phyloP scores from a whole-genome alignment of 2,797 vertebrate genomes.

The Eremophila alpestris region DNA sequence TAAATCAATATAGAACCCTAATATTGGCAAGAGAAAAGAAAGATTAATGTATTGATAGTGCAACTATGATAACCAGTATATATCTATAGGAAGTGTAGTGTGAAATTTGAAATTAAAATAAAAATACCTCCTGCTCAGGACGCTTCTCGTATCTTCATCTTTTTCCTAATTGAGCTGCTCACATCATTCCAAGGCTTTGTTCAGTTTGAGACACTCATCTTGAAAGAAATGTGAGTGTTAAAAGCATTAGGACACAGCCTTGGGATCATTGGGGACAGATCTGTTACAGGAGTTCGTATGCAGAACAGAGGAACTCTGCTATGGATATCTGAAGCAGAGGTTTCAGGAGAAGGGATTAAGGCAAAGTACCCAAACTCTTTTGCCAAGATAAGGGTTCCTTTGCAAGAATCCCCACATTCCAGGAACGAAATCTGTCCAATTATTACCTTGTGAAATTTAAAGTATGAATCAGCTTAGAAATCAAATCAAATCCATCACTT shows the following conservation, averaged over 20 bases:
- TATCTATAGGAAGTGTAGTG: neutral
- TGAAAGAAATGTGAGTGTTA: neutral
- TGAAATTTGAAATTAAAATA: neutral
- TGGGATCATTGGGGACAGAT: neutral
- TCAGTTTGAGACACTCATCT: neutral
- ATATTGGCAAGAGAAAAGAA: constrained; percentile 2
- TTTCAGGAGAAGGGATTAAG: neutral
- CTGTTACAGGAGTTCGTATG: neutral
- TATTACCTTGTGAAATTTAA: neutral
- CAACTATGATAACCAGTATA: neutral
- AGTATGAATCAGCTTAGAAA: neutral
- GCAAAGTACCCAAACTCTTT: neutral
- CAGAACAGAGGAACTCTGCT: neutral
- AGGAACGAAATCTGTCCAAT: neutral
- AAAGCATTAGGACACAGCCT: neutral
- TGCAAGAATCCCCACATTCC: accelerated
- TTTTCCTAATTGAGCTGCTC: neutral
- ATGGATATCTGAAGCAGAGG: neutral
- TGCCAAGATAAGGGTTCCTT: neutral
- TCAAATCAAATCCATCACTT: neutral
- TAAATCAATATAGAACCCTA: constrained; percentile 54
- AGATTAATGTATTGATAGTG: neutral
- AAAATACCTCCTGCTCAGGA: neutral
- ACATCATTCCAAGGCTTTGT: neutral
- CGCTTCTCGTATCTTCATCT: neutral